Evolutionary conservation across 2,888 invertebrate species (phyloP).

Genomic region (Sphinx pinastri): DNA sequence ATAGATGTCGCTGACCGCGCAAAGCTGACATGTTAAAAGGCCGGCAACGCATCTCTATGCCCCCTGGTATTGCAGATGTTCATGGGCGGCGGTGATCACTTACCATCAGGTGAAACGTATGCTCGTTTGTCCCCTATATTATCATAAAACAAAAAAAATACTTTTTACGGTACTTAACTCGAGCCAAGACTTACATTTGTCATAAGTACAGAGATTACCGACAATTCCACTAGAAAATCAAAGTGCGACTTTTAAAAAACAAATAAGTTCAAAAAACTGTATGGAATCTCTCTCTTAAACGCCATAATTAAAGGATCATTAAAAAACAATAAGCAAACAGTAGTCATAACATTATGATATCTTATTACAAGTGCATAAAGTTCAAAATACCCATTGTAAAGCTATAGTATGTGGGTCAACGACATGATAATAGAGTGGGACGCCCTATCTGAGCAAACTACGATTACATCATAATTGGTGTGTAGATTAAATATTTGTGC

Average conservation of each 20-base stretch:
- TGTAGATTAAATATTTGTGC: constrained; percentile 12
- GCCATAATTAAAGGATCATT: constrained; percentile 25
- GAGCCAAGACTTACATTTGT: no score
- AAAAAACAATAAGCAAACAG: constrained; percentile 24
- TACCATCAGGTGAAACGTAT: no score
- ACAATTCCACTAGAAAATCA: no score
- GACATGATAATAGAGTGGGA: constrained; percentile 35
- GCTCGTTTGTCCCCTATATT: no score
- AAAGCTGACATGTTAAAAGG: no score
- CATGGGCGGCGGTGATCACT: no score
- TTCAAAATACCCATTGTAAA: constrained; percentile 10
- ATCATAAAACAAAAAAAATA: no score
- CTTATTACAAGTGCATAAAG: not conserved
- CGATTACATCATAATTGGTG: constrained; percentile 42
- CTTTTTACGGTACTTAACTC: no score
- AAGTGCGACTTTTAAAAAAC: not conserved
- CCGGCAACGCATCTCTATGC: no score
- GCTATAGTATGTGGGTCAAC: constrained; percentile 37
- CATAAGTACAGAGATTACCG: no score
- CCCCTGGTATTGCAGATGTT: no score
- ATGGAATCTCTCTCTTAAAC: constrained; percentile 13
- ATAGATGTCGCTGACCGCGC: no score
- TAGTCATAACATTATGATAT: not conserved
- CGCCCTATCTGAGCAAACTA: constrained; percentile 34
- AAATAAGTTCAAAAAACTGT: constrained; percentile 14